These are phyloP conservation scores for Caerostris extrusa DNA, from an alignment of 1,140 invertebrate species.

Conservation along the genomic window DNA sequence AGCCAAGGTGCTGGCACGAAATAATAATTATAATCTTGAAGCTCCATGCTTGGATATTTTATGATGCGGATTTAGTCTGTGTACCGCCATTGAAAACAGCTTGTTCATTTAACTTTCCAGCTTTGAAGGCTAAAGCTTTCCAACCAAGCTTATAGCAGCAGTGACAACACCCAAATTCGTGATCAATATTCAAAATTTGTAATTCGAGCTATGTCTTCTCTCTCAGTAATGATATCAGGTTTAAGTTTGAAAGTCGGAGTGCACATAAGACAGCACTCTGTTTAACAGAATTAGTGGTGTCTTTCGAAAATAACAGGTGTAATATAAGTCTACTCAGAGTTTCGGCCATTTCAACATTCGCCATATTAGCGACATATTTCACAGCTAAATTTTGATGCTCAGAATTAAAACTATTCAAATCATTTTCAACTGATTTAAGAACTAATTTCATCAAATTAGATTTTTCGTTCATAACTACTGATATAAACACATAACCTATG, in stretches of 20 bases:
- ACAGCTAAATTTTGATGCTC: conserved; percentile 99
- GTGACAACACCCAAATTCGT: conserved; percentile 89
- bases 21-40: conserved; percentile 99
- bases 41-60: conserved; percentile 97
- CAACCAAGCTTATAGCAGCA: conserved; percentile 89
- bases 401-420: conserved; percentile 96
- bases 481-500: conserved; percentile 86
- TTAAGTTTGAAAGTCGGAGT: conserved; percentile 94
- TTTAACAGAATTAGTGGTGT: conserved; percentile 99
- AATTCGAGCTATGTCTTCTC: conserved; percentile 99
- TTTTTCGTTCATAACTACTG: conserved; percentile 98
- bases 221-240: conserved; percentile 95
- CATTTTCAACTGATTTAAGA: conserved; percentile 99
- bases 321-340: conserved; percentile 98
- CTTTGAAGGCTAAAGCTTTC: conserved; percentile 98
- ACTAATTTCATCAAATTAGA: conserved; percentile 99
- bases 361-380: conserved; percentile 99
- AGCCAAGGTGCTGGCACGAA: conserved; percentile 99
- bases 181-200: conserved; percentile 99
- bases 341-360: conserved; percentile 99
- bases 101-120: conserved; percentile 99
- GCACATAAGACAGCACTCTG: conserved; percentile 99
- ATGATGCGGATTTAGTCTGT: conserved; percentile 90
- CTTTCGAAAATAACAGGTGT: conserved; percentile 97
- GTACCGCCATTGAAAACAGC: conserved; percentile 98